These are phyloP conservation scores for Fundulus diaphanus DNA, from an alignment of 2,797 vertebrate genomes.

Conservation along the genomic window DNA sequence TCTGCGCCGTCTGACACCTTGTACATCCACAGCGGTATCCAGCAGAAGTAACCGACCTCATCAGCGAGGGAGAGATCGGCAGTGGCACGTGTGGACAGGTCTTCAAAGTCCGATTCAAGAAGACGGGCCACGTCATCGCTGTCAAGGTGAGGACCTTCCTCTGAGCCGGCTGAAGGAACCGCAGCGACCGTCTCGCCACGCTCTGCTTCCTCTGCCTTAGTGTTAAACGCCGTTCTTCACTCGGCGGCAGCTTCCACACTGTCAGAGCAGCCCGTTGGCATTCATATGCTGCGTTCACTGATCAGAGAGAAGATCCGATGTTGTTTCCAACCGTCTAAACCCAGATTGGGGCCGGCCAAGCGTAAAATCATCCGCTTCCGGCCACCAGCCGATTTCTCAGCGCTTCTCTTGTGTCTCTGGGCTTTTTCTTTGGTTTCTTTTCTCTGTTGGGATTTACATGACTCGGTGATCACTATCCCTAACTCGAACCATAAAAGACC, in stretches of 20 bases:
- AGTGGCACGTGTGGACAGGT: conserved; percentile 95
- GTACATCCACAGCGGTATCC: conserved; percentile 85
- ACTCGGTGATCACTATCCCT: neutral
- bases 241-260: neutral
- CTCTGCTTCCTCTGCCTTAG: too few species aligned
- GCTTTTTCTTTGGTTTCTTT: neutral
- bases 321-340: too few species aligned
- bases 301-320: neutral
- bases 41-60: conserved; percentile 92
- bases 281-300: neutral
- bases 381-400: neutral
- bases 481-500: neutral
- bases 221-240: neutral
- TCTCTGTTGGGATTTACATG: neutral
- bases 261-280: neutral
- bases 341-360: too few species aligned
- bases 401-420: too few species aligned
- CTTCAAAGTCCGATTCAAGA: conserved; percentile 95
- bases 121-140: conserved; percentile 90
- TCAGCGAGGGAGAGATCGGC: conserved; percentile 93
- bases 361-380: neutral
- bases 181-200: neutral
- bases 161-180: neutral
- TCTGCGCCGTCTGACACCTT: neutral
- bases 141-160: conserved; percentile 86